These are phyloP conservation scores for Lysiphlebus fabarum DNA, from an alignment of 1,140 invertebrate species.

Conservation along the genomic window DNA sequence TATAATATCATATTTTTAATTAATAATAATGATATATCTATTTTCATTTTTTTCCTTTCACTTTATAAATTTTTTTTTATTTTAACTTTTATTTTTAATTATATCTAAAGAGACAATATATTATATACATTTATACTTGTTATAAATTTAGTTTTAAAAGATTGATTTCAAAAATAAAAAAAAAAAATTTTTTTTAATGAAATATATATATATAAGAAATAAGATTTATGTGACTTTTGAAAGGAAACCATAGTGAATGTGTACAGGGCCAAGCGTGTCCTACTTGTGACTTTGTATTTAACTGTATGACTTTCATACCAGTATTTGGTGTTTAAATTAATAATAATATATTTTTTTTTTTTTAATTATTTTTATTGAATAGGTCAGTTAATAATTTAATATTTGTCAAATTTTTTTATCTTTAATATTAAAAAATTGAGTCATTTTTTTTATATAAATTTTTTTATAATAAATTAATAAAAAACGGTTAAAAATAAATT, in stretches of 20 bases:
- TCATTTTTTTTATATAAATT: too few species aligned
- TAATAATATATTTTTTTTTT: slow-evolving; percentile 19
- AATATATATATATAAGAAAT: slow-evolving; percentile 25
- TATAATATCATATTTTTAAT: too few species aligned
- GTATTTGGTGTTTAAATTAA: slow-evolving; percentile 11
- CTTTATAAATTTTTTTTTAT: too few species aligned
- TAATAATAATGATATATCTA: too few species aligned
- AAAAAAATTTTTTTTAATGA: neutral
- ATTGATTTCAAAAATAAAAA: neutral
- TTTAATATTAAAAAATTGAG: too few species aligned
- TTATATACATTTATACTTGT: too few species aligned
- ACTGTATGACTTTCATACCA: slow-evolving; percentile 32
- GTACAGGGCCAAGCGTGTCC: slow-evolving; percentile 24
- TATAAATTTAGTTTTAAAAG: too few species aligned
- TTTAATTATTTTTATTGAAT: slow-evolving; percentile 29
- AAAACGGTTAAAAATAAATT: neutral
- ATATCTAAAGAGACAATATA: too few species aligned
- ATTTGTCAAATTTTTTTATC: too few species aligned
- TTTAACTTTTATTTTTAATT: too few species aligned
- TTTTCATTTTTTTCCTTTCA: too few species aligned
- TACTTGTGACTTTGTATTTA: slow-evolving; percentile 29
- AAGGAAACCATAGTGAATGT: neutral
- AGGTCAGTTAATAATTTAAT: neutral
- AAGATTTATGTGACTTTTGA: slow-evolving; percentile 9
- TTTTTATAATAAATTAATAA: neutral